Percentiles rank a stretch among this genome's conserved stretches.
These are phyloP conservation scores for Drosophila hydei DNA, from an alignment of 1,140 invertebrate genomes.

Conservation along the genomic window DNA sequence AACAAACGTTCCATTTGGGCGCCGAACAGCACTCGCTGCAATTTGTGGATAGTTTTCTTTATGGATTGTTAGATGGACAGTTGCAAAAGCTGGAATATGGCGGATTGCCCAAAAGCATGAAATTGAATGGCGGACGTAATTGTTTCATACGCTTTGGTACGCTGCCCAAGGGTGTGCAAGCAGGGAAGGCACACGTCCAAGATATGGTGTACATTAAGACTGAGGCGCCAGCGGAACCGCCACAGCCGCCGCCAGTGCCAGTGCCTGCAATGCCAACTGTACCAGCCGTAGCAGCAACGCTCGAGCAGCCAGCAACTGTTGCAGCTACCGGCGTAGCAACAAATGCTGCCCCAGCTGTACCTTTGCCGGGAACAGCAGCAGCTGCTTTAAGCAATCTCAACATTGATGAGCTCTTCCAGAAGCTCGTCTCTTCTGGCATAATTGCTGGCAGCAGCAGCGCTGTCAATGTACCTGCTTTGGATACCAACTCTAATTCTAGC, in stretches of 20 bases:
- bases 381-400: slow-evolving; percentile 86
- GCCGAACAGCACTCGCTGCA: slow-evolving; percentile 90
- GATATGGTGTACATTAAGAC: slow-evolving; percentile 87
- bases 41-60: slow-evolving; percentile 91
- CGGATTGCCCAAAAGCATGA: slow-evolving; percentile 94
- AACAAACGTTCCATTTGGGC: slow-evolving; percentile 91
- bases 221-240: slow-evolving; percentile 71
- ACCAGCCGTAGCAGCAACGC: not conserved
- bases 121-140: slow-evolving; percentile 90
- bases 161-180: slow-evolving; percentile 89
- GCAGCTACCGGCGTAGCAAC: not conserved
- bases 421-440: slow-evolving; percentile 93
- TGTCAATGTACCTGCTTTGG: not conserved
- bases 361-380: slow-evolving; percentile 51
- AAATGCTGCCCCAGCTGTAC: slow-evolving; percentile 24
- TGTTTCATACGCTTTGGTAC: slow-evolving; percentile 93
- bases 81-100: slow-evolving; percentile 95
- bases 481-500: not conserved
- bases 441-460: slow-evolving; percentile 84
- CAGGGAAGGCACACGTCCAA: slow-evolving; percentile 88
- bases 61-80: slow-evolving; percentile 92
- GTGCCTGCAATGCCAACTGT: slow-evolving; percentile 31
- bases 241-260: slow-evolving; percentile 58
- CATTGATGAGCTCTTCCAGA: slow-evolving; percentile 92
- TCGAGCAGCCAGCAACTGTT: slow-evolving; percentile 6